phyloP scores from a whole-genome alignment of 2,888 invertebrate genomes.

The Imbricaverruca yamaguchii region DNA sequence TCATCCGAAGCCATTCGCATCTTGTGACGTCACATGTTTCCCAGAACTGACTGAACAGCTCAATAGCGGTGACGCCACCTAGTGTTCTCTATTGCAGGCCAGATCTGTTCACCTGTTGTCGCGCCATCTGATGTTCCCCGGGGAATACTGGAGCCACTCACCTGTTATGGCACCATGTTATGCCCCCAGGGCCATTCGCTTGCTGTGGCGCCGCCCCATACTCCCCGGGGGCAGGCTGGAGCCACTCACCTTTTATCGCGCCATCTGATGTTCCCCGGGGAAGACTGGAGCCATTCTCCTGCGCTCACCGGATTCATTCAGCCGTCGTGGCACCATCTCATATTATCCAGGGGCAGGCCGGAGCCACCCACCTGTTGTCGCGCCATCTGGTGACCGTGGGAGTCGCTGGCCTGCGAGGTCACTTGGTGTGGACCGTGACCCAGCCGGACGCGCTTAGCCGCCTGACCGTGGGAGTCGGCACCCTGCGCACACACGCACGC shows the following conservation, averaged over 20 bases:
- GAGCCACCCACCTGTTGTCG: conserved; percentile 12
- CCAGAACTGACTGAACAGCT: not conserved
- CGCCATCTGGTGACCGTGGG: conserved; percentile 24
- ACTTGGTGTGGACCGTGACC: conserved; percentile 32
- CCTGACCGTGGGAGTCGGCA: conserved; percentile 45
- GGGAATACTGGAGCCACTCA: too few species aligned
- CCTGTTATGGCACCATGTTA: too few species aligned
- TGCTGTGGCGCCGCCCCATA: too few species aligned
- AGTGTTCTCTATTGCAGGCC: not conserved
- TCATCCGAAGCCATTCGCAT: not conserved
- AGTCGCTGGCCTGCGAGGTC: conserved; percentile 30
- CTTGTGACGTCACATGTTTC: too few species aligned
- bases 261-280: conserved; percentile 3
- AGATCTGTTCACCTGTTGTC: not conserved
- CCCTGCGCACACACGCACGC: not conserved
- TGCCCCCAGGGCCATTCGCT: too few species aligned
- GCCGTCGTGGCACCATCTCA: too few species aligned
- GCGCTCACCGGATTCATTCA: too few species aligned
- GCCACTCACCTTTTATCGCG: conserved; percentile 4
- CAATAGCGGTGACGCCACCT: too few species aligned
- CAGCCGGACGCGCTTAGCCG: conserved; percentile 57
- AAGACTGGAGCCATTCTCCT: too few species aligned
- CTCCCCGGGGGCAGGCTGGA: too few species aligned
- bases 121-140: not conserved
- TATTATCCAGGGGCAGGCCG: not conserved